Percentiles rank a stretch among this genome's conserved stretches.
These are phyloP conservation scores for Aplysia californica DNA, from an alignment of 1,140 invertebrate species.

Conservation along the genomic window DNA sequence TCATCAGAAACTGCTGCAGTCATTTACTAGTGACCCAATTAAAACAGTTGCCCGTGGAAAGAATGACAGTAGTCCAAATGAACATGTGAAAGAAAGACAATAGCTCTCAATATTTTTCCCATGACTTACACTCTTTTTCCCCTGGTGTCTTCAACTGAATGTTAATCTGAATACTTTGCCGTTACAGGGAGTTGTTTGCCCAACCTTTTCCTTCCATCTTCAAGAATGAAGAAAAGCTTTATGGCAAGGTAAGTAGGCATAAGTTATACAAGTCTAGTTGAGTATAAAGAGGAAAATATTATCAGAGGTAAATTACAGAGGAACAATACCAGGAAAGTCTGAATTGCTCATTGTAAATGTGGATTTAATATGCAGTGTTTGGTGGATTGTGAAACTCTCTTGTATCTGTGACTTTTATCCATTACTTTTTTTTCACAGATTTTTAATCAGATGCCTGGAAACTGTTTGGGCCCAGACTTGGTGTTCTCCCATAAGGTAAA, in stretches of 20 bases:
- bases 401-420: too few relatives aligned
- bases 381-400: too few relatives aligned
- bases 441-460: background rate
- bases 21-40: too few relatives aligned
- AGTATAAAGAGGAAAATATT: background rate
- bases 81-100: too few relatives aligned
- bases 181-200: conserved; percentile 11
- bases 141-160: too few relatives aligned
- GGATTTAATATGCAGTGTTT: background rate
- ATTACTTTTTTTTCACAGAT: background rate
- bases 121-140: too few relatives aligned
- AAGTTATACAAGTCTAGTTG: background rate
- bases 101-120: too few relatives aligned
- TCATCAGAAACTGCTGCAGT: too few relatives aligned
- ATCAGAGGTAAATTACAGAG: background rate
- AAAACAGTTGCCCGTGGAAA: too few relatives aligned
- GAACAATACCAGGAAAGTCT: background rate
- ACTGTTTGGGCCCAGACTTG: background rate
- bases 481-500: conserved; percentile 18
- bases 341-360: background rate
- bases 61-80: too few relatives aligned
- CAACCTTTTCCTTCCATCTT: background rate
- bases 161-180: too few relatives aligned
- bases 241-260: background rate
- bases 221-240: background rate